A percentile compares a stretch with the other conserved stretches of the same genome.
Conservation (phyloP, 2,888 invertebrate species). For the Trachelus tabidus region DNA sequence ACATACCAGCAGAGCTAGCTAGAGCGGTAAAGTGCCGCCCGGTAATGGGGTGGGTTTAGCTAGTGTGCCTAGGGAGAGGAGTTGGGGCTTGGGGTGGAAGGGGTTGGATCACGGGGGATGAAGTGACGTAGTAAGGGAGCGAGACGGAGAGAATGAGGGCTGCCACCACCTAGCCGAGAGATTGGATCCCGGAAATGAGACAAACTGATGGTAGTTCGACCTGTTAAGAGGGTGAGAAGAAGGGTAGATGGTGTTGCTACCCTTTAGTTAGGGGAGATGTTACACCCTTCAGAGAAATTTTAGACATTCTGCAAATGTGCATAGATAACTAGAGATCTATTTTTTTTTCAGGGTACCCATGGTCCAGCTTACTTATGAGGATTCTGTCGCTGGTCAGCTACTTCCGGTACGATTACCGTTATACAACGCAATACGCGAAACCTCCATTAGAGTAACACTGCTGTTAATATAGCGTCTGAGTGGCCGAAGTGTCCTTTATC, state of each 20-base stretch:
- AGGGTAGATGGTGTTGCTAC: not conserved
- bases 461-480: not conserved
- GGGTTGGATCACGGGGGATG: conserved; percentile 12
- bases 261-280: not conserved
- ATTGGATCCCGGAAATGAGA: conserved; percentile 64
- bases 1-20: conserved; percentile 1
- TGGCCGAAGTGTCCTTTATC: not conserved
- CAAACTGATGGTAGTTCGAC: conserved; percentile 57
- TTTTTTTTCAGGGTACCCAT: not conserved
- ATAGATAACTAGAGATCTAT: not conserved
- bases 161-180: conserved; percentile 52
- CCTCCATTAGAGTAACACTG: conserved; percentile 1
- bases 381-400: not conserved
- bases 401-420: conserved; percentile 1
- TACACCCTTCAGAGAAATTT: not conserved
- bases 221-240: conserved; percentile 20
- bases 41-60: conserved; percentile 24
- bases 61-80: conserved; percentile 18
- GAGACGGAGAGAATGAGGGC: conserved; percentile 22
- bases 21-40: conserved; percentile 35
- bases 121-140: conserved; percentile 23
- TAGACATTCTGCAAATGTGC: not conserved
- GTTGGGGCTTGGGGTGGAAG: conserved; percentile 16
- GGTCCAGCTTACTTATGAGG: not conserved
- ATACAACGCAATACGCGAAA: not conserved